phyloP scores from a whole-genome alignment of 2,888 invertebrate species.

The Drosophila helvetica region DNA sequence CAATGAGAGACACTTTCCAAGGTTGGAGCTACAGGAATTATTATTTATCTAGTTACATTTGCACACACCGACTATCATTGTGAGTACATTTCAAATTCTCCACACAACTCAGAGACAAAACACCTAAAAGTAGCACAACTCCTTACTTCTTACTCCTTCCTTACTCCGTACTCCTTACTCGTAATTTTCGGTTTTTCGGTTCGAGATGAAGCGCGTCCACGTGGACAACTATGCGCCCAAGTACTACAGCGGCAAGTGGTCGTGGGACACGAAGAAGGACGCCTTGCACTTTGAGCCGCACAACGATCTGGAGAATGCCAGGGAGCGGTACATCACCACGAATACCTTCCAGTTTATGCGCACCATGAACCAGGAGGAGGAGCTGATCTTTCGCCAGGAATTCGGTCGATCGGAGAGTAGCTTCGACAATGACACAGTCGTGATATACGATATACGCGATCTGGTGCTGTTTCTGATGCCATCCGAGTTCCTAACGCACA shows the following conservation, averaged over 20 bases:
- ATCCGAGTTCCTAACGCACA: slow-evolving; percentile 65
- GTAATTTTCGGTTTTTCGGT: too few relatives aligned
- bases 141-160: too few relatives aligned
- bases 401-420: slow-evolving; percentile 64
- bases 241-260: slow-evolving; percentile 79
- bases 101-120: not conserved
- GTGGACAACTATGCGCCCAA: slow-evolving; percentile 71
- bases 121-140: not conserved
- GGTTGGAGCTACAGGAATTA: too few relatives aligned
- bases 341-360: slow-evolving; percentile 76
- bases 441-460: slow-evolving; percentile 81
- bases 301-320: slow-evolving; percentile 44
- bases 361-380: slow-evolving; percentile 79
- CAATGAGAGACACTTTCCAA: not conserved
- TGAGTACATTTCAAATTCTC: not conserved
- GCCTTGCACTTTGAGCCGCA: slow-evolving; percentile 61
- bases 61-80: not conserved
- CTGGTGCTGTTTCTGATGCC: slow-evolving; percentile 81
- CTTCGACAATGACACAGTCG: slow-evolving; percentile 76
- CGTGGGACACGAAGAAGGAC: slow-evolving; percentile 72
- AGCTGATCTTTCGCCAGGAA: slow-evolving; percentile 78
- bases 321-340: slow-evolving; percentile 61
- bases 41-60: too few relatives aligned
- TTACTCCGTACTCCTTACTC: too few relatives aligned
- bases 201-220: slow-evolving; percentile 75